These are phyloP conservation scores for Clitarchus hookeri DNA, from an alignment of 2,888 invertebrate genomes.

Conservation along the genomic window DNA sequence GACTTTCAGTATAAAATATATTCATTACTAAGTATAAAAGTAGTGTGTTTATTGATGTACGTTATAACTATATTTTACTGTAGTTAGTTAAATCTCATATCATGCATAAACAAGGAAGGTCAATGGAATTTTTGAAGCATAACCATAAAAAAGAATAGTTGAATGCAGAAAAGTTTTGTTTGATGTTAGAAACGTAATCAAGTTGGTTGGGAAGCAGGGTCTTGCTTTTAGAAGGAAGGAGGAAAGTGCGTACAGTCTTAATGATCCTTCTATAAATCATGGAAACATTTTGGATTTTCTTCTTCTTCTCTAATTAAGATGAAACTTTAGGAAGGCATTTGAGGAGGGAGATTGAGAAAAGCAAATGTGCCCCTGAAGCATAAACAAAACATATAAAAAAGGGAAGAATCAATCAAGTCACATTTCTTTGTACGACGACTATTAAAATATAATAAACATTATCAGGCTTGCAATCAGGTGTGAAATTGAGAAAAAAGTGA, in stretches of 20 bases:
- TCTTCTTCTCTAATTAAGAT: background rate
- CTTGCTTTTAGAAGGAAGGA: background rate
- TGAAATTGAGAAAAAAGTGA: background rate
- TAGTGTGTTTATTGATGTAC: too few species aligned
- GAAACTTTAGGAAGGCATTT: background rate
- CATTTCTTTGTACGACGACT: background rate
- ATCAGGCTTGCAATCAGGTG: background rate
- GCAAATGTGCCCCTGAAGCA: background rate
- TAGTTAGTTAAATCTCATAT: background rate
- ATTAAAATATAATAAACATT: background rate
- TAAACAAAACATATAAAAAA: background rate
- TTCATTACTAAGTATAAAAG: too few species aligned
- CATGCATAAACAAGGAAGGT: too few species aligned
- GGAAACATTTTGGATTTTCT: background rate
- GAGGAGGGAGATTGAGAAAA: background rate
- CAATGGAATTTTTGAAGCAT: background rate
- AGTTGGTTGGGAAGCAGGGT: background rate
- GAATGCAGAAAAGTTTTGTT: too few species aligned
- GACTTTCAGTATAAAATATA: too few species aligned
- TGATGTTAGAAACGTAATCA: background rate
- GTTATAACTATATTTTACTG: too few species aligned
- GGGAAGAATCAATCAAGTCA: background rate
- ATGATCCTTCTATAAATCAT: background rate
- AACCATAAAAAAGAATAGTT: too few species aligned
- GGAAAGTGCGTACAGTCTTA: background rate